phyloP scores from a whole-genome alignment of 2,797 vertebrate genomes.

The Sebastes minor region DNA sequence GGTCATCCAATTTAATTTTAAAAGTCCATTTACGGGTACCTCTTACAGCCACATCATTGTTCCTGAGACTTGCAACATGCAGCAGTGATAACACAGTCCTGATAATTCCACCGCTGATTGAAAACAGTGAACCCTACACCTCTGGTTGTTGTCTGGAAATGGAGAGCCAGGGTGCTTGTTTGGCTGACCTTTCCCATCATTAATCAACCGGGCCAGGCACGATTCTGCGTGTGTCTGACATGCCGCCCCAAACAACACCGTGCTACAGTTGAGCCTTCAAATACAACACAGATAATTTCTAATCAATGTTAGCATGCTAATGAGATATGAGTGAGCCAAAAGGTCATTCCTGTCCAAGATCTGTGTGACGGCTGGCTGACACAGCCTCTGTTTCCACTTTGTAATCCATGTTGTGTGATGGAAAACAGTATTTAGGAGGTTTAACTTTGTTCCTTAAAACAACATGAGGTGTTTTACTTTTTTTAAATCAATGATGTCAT shows the following conservation, averaged over 20 bases:
- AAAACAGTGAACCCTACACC: slow-evolving; percentile 73
- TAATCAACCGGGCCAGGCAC: slow-evolving; percentile 62
- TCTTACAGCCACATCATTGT: slow-evolving; percentile 5
- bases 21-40: slow-evolving; percentile 46
- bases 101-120: slow-evolving; percentile 71
- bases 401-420: not conserved
- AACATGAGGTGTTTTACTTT: not conserved
- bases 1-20: slow-evolving; percentile 8
- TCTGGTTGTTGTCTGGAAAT: slow-evolving; percentile 70
- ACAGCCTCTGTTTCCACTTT: slow-evolving; percentile 3
- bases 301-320: slow-evolving; percentile 63
- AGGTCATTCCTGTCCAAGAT: slow-evolving; percentile 32
- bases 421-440: not conserved
- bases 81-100: slow-evolving; percentile 57
- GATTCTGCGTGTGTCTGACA: slow-evolving; percentile 51
- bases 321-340: slow-evolving; percentile 44
- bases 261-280: slow-evolving; percentile 41
- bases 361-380: not conserved
- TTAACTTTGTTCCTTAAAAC: not conserved
- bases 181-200: slow-evolving; percentile 72
- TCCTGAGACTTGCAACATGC: slow-evolving; percentile 38
- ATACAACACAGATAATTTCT: slow-evolving; percentile 57
- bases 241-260: slow-evolving; percentile 48
- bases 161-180: slow-evolving; percentile 57
- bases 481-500: slow-evolving; percentile 38